These are phyloP conservation scores for Cichlasoma orientale DNA, from an alignment of 2,797 vertebrate genomes.

Conservation along the genomic window DNA sequence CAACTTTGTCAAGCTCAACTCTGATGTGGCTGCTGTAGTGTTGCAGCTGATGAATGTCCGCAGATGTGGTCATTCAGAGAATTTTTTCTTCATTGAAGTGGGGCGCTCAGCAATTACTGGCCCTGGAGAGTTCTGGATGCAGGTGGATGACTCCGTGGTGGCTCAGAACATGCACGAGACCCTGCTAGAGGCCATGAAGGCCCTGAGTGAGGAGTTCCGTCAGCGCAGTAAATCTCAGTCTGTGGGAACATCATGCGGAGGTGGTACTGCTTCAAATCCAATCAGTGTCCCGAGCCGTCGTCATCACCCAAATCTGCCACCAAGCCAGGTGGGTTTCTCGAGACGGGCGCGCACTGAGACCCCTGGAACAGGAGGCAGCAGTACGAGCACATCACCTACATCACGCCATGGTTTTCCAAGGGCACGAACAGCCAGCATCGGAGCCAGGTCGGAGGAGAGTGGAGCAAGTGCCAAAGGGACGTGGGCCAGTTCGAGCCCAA, in stretches of 20 bases:
- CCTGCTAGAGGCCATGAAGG: slow-evolving; percentile 89
- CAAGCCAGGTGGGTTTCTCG: slow-evolving; percentile 84
- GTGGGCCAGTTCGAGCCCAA: slow-evolving; percentile 83
- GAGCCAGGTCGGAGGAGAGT: slow-evolving; percentile 80
- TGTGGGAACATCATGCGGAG: slow-evolving; percentile 81
- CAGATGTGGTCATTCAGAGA: slow-evolving; percentile 86
- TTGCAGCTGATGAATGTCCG: slow-evolving; percentile 88
- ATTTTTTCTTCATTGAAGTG: slow-evolving; percentile 91
- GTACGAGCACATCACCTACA: slow-evolving; percentile 84
- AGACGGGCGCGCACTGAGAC: slow-evolving; percentile 82
- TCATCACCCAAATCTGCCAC: slow-evolving; percentile 82
- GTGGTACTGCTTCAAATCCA: slow-evolving; percentile 83
- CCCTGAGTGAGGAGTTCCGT: slow-evolving; percentile 88
- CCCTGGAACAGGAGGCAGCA: slow-evolving; percentile 79
- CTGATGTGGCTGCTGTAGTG: slow-evolving; percentile 82
- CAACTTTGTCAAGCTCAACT: slow-evolving; percentile 86
- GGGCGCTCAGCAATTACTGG: slow-evolving; percentile 84
- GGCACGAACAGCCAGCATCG: slow-evolving; percentile 82
- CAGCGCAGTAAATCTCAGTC: slow-evolving; percentile 85
- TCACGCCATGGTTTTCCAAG: slow-evolving; percentile 80
- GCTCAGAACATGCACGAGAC: slow-evolving; percentile 92
- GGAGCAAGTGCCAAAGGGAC: slow-evolving; percentile 77
- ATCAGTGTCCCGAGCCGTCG: slow-evolving; percentile 86
- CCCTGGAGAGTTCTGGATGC: slow-evolving; percentile 86
- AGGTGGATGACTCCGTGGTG: slow-evolving; percentile 85